A percentile compares a stretch with the other conserved stretches of the same genome.
phyloP scores from a whole-genome alignment of 2,797 vertebrate species.

The Hydrocynus forskahlii region DNA sequence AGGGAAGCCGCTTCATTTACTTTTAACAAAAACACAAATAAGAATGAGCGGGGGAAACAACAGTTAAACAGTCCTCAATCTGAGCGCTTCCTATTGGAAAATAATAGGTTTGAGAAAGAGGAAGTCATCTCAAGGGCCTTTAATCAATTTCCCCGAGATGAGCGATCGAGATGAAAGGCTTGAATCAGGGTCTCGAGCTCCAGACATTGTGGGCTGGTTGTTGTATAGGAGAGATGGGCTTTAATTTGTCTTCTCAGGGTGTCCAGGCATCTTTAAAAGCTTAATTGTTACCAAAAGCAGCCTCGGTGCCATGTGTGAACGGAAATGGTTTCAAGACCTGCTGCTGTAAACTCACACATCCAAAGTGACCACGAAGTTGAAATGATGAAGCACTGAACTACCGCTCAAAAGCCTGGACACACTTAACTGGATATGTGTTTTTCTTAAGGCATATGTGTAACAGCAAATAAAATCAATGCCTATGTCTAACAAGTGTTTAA shows the following conservation, averaged over 20 bases:
- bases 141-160: conserved; percentile 81
- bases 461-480: no score
- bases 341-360: conserved; percentile 73
- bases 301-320: conserved; percentile 83
- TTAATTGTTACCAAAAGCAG: conserved; percentile 76
- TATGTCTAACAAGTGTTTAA: no score
- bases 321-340: conserved; percentile 77
- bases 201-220: conserved; percentile 66
- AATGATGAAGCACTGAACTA: conserved; percentile 72
- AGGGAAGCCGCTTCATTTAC: conserved; percentile 70
- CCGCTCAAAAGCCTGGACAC: no score
- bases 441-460: no score
- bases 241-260: conserved; percentile 79
- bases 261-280: conserved; percentile 76
- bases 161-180: conserved; percentile 74
- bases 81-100: conserved; percentile 78
- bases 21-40: conserved; percentile 78
- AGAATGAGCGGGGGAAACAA: conserved; percentile 72
- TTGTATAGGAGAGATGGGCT: conserved; percentile 70
- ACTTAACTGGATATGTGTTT: no score
- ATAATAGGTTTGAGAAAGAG: conserved; percentile 78
- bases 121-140: conserved; percentile 80
- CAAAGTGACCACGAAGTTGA: conserved; percentile 77
- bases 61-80: conserved; percentile 78
- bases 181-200: conserved; percentile 63